A percentile compares a stretch with the other conserved stretches of the same genome.
Conservation (phyloP, 92 coral and sea anemone species). For the Parazoanthus atlanticus region DNA sequence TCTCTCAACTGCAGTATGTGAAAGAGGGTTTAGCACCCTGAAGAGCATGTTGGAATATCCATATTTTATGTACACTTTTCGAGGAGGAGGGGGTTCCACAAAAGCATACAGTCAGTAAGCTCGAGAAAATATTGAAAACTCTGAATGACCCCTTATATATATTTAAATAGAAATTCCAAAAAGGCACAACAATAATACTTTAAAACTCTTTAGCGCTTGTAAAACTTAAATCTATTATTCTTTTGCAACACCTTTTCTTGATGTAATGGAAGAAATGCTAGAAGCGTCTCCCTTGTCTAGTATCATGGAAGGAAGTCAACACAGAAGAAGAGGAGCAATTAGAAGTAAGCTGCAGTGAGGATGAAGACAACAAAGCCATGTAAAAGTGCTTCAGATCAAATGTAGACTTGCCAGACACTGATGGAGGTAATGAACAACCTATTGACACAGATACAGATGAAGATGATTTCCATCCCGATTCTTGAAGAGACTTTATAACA, state of each 20-base stretch:
- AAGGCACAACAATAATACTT: too few species aligned
- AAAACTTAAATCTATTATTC: too few species aligned
- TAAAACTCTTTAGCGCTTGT: too few species aligned
- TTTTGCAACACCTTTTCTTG: conserved; percentile 14
- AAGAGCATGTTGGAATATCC: too few species aligned
- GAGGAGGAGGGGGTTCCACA: too few species aligned
- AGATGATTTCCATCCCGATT: background rate
- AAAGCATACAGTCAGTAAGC: too few species aligned
- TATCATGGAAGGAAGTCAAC: conserved; percentile 7
- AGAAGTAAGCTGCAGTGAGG: conserved; percentile 19
- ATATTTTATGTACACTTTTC: too few species aligned
- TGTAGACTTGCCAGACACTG: conserved; percentile 9
- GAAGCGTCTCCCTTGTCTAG: conserved; percentile 19
- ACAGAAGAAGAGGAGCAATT: conserved; percentile 10
- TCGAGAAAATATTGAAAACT: too few species aligned
- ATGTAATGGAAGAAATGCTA: conserved; percentile 20
- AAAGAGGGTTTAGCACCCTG: conserved; percentile 54
- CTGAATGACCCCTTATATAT: too few species aligned
- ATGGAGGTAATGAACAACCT: conserved; percentile 8
- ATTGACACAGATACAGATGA: background rate
- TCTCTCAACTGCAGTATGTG: conserved; percentile 51
- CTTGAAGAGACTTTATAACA: background rate
- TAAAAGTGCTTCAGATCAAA: background rate
- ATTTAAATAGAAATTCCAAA: too few species aligned
- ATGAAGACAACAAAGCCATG: conserved; percentile 9